Base-by-base conservation (phyloP, 2,797 vertebrate genomes). In the Falco concolor region DNA sequence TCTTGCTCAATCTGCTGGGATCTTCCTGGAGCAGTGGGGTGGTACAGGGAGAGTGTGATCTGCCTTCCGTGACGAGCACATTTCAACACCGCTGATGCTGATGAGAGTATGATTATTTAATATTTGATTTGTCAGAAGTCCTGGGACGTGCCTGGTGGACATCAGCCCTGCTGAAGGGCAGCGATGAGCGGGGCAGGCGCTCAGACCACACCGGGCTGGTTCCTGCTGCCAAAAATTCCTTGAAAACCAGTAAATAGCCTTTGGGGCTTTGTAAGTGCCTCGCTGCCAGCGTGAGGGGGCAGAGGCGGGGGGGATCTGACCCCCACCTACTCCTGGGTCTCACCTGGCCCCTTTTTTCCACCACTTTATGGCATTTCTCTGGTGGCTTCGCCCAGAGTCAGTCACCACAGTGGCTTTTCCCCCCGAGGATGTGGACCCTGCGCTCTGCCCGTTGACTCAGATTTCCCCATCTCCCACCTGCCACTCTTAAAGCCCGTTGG, bases 1-100 rank as follows among this genome's bases (percentile, higher is more conserved):
- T 89, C 94, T 98, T 97, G 96, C 87, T 96, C 92, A 97, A 53
- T 90, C 89, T 74, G 73, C 96, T 94, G 92, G 89, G 94, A 90
- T 92, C 75, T 73, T 70, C 67, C 60, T 7, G 91, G 80, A 85
- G 54, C 87, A 65, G 72, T 87, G 49, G 61, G 40, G 80, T 85
- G 78, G 52, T 69, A 57, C 56, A 42, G 16, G 56, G 32, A 94
- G 89, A 87, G 77, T 56, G 47, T 45, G 74, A 88, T 88, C 93
- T 36, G 20, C 73, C 57, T 90, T 38, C 61, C 25, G 3, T 52
- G 54, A 65, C 88, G 87, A 88, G 89, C 75, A 8, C 8, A 0
- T 97, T 97, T 92, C 94, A 90, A 57, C 86, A 68, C 92, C 1
- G 0, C 49, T 44, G 34, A 0, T n/a, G 52, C 5, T 22, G 9